Conservation (phyloP, 2,113 vertebrate species). For the Recurvirostra avosetta region DNA sequence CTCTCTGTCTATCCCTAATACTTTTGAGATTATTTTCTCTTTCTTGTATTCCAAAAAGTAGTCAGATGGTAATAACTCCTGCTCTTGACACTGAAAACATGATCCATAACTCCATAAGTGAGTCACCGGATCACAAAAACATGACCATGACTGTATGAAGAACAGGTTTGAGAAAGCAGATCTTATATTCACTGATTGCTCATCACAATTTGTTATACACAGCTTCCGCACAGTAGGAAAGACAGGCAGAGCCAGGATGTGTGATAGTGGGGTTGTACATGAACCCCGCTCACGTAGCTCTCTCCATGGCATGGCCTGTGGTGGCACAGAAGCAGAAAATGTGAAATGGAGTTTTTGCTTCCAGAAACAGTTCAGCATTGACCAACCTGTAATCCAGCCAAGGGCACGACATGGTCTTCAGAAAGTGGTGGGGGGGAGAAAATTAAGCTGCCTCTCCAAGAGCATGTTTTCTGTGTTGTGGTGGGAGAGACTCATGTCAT, state of each 20-base stretch:
- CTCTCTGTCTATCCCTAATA: neutral
- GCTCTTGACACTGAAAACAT: neutral
- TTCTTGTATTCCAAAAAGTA: neutral
- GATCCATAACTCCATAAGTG: neutral
- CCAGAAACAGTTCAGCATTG: neutral
- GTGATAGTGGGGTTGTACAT: rapidly evolving
- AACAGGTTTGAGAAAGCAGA: neutral
- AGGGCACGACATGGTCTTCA: neutral
- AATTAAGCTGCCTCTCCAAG: neutral
- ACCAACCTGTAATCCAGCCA: neutral
- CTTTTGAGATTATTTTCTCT: neutral
- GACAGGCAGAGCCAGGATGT: neutral
- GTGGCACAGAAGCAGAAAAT: neutral
- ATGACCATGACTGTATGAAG: neutral
- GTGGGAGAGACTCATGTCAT: neutral
- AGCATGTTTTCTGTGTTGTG: neutral
- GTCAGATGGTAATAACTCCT: neutral
- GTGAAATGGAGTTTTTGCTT: neutral
- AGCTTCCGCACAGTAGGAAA: neutral
- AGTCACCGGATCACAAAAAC: neutral
- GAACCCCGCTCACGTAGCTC: rapidly evolving
- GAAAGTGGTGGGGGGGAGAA: neutral
- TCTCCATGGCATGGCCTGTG: rapidly evolving
- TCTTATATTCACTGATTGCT: neutral
- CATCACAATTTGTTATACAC: neutral